These are phyloP conservation scores for Drosophila setifemur DNA, from an alignment of 1,140 invertebrate species.

Conservation along the genomic window DNA sequence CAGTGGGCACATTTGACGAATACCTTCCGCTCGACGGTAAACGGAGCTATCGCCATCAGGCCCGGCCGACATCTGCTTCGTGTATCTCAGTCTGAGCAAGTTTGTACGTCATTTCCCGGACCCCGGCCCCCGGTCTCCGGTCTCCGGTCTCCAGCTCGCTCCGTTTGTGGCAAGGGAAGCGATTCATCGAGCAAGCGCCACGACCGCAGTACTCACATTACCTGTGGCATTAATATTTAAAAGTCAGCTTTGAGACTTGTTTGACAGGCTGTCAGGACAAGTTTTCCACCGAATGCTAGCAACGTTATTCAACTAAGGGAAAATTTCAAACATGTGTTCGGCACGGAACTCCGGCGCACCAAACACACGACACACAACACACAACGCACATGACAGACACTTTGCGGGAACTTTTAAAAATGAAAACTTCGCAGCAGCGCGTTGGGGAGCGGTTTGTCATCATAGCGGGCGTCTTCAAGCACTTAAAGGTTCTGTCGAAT, in stretches of 20 bases:
- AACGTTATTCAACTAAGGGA: conserved; percentile 56
- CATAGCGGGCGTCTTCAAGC: conserved; percentile 1
- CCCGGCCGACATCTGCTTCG: not conserved
- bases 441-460: not conserved
- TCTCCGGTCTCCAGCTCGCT: too few species aligned
- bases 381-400: conserved; percentile 40
- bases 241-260: conserved; percentile 73
- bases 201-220: conserved; percentile 45
- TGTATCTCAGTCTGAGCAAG: too few species aligned
- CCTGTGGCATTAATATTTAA: conserved; percentile 73
- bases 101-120: too few species aligned
- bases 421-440: conserved; percentile 14
- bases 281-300: conserved; percentile 61
- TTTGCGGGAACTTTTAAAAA: conserved; percentile 42
- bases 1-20: not conserved
- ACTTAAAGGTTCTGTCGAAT: conserved; percentile 30
- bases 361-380: conserved; percentile 26
- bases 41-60: not conserved
- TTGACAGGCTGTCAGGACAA: conserved; percentile 73
- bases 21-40: not conserved
- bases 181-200: conserved; percentile 2
- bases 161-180: conserved; percentile 2
- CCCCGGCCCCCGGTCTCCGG: too few species aligned
- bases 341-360: conserved; percentile 9
- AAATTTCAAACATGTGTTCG: conserved; percentile 67